phyloP scores from a whole-genome alignment of 2,113 vertebrate species.

The Thymallus thymallus region DNA sequence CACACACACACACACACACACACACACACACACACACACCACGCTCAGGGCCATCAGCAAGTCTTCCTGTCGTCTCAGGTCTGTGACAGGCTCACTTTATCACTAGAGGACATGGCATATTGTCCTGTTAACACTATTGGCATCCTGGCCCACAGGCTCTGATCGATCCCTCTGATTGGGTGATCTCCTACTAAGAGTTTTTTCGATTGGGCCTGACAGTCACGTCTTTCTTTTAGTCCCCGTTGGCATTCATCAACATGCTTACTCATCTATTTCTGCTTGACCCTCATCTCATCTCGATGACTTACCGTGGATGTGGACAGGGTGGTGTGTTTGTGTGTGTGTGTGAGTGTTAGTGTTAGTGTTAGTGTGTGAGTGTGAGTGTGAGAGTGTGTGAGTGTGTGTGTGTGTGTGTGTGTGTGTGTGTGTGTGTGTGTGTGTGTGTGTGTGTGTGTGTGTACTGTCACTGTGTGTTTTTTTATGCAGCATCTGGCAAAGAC shows the following conservation, averaged over 20 bases:
- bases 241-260: neutral
- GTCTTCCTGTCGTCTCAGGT: neutral
- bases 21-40: conserved; percentile 17
- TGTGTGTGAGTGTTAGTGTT: too few relatives aligned
- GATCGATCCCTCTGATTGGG: too few relatives aligned
- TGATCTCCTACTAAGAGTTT: too few relatives aligned
- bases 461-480: conserved; percentile 39
- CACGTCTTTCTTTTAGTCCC: too few relatives aligned
- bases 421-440: neutral
- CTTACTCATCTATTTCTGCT: neutral
- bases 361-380: too few relatives aligned
- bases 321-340: too few relatives aligned
- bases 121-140: conserved; percentile 22
- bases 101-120: neutral
- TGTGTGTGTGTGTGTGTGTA: neutral
- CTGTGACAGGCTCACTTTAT: neutral
- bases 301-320: neutral
- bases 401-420: neutral
- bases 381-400: neutral
- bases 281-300: neutral
- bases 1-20: conserved; percentile 15
- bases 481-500: too few relatives aligned
- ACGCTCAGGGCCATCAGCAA: neutral
- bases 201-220: too few relatives aligned
- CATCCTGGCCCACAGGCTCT: neutral